Evolutionary conservation across 2,797 vertebrate species (phyloP).

Genomic region (Lates japonicus): DNA sequence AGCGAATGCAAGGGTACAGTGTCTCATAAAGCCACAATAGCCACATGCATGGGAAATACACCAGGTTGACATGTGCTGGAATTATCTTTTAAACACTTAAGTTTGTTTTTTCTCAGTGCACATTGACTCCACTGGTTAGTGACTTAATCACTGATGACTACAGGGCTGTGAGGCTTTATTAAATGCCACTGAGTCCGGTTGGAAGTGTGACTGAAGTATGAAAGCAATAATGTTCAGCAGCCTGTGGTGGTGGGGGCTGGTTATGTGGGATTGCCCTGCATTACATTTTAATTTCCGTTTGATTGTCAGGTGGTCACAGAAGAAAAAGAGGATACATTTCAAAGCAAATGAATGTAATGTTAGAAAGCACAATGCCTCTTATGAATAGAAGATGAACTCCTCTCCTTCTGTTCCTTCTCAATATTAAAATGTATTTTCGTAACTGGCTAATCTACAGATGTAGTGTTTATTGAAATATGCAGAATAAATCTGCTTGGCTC

Average conservation of each 20-base stretch:
- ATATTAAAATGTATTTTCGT: conserved; percentile 61
- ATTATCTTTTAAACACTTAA: background rate
- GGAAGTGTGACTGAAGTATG: conserved; percentile 5
- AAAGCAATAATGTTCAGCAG: conserved; percentile 15
- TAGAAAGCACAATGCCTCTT: conserved; percentile 18
- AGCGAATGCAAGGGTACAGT: too few relatives aligned
- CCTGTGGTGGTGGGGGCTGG: background rate
- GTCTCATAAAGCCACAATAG: too few relatives aligned
- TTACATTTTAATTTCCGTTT: conserved; percentile 26
- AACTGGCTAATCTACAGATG: conserved; percentile 53
- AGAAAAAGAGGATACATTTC: background rate
- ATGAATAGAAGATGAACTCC: conserved; percentile 16
- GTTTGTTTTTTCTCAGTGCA: conserved; percentile 11
- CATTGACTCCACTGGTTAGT: background rate
- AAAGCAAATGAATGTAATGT: conserved; percentile 11
- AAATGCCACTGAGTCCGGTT: conserved; percentile 12
- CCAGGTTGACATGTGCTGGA: too few relatives aligned
- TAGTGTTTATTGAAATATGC: conserved; percentile 66
- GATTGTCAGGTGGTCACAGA: background rate
- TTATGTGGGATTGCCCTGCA: background rate
- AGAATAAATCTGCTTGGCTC: conserved; percentile 59
- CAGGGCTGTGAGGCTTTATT: conserved; percentile 23
- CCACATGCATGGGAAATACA: too few relatives aligned
- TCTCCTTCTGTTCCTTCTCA: conserved; percentile 9
- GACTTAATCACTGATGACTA: conserved; percentile 24